Evolutionary conservation across 2,113 vertebrate species (phyloP), one percentile per base, ranked within the genome.

Genomic region (Cynopterus brachyotis): DNA sequence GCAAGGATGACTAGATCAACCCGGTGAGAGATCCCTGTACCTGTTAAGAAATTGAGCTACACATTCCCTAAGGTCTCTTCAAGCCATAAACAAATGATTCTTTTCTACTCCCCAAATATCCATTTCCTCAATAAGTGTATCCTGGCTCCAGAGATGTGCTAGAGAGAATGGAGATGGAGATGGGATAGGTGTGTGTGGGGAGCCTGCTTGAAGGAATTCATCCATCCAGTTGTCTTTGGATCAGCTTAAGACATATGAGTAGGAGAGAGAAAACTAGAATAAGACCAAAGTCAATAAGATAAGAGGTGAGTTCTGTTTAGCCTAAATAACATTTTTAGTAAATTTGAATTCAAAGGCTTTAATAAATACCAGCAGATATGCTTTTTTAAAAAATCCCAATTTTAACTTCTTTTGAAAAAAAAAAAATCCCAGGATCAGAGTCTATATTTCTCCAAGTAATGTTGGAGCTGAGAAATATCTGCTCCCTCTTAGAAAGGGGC

Each of bases 391-490:
- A 94, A 37, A n/a, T 67, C 20, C 80, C 90, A 87, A 35, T 55
- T 62, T 79, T 55, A 62, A 92, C 45, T 89, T 89, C 15, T 67
- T 76, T 55, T 75, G 73, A 80, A 96, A 89, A 73, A 73, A 80
- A 96, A 89, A 73, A 73, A 85, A 66, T n/a, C 9, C 30, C 37
- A 87, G 83, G 28, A 82, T 67, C 59, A 57, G 28, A 57, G 35
- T 79, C 64, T 92, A 0, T 66, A 86, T 67, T 80, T 78, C 40
- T 93, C n/a, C 67, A 66, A 55, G 10, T 11, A 91, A 28, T 24
- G 30, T 6, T n/a, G 35, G 70, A 83, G 8, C n/a, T 62, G 19
- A 30, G 22, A 69, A 78, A 26, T 22, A 62, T 3, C 53, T 45
- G 4, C 30, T 73, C 16, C 50, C 7, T 40, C 37, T 50, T 9